phyloP scores from a whole-genome alignment of 1,140 invertebrate species.

The Neodiprion fabricii region DNA sequence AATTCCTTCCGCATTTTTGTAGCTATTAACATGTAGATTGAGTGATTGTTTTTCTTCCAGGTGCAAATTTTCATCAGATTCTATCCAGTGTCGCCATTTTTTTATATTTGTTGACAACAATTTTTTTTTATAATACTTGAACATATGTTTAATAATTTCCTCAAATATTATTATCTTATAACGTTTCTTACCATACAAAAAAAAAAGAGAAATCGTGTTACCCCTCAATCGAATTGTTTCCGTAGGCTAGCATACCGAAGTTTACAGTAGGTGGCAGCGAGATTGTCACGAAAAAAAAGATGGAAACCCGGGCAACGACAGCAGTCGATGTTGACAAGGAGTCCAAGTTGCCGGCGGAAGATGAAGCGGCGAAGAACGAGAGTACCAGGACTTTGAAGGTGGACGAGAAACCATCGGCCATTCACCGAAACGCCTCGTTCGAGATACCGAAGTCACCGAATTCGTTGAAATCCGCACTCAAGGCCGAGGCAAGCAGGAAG shows the following conservation, averaged over 20 bases:
- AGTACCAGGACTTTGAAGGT: neutral
- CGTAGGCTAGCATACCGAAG: neutral
- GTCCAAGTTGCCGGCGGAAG: neutral
- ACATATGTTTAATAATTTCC: no score
- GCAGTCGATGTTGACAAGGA: neutral
- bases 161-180: no score
- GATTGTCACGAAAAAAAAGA: neutral
- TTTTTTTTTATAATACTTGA: no score
- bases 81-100: no score
- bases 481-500: slow-evolving; percentile 33
- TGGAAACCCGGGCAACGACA: neutral
- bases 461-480: slow-evolving; percentile 22
- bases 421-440: slow-evolving; percentile 9
- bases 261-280: neutral
- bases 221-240: no score
- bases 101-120: no score
- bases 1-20: no score
- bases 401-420: neutral
- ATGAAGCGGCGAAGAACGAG: neutral
- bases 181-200: no score
- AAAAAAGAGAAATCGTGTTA: no score
- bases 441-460: slow-evolving; percentile 4
- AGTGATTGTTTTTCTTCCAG: no score
- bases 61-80: no score
- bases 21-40: no score